Base-by-base conservation (phyloP, 2,113 vertebrate species). In the Ctenodactylus gundi region DNA sequence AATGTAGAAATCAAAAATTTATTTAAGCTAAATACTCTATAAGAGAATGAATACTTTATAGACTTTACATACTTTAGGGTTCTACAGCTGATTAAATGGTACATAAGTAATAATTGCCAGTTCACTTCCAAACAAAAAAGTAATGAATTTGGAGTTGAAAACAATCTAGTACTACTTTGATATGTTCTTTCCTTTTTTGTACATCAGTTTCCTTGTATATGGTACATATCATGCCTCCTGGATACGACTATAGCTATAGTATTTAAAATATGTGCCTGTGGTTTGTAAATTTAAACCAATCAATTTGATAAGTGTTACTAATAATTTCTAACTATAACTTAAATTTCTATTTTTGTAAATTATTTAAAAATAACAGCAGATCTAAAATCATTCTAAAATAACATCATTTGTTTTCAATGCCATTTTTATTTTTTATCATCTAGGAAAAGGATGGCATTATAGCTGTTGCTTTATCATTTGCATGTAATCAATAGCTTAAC, bases 91-190 rank as follows among this genome's bases (percentile, higher is more conserved):
- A 67, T 41, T 81, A 39, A 68, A 36, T 17, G 80, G n/a, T 27
- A 62, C n/a, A 88, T 68, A 72, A 34, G 49, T 53, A 91, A 85
- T 60, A 80, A 73, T 20, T 46, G 65, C 68, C 44, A 34, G 11
- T 88, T 64, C 27, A 83, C 53, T 58, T 94, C 11, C 39, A 64
- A 88, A 27, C 17, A 14, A 75, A 88, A 75, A 92, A 76, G 21
- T 53, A 92, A 57, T 93, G 25, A 49, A 81, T 93, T 86, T 83
- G 34, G 64, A 93, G 13, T 86, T 68, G 27, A 64, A 92, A 96
- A 78, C 78, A 76, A 64, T 53, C 36, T 91, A 64, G 51, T 34
- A 58, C 84, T 93, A 44, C 44, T 41, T 7, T 81, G 12, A 18
- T 89, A 86, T 65, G 36, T 72, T 27, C 23, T 49, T 2, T 95